Percentiles rank a stretch among this genome's conserved stretches.
Evolutionary conservation across 2,797 vertebrate genomes (phyloP).

Genomic region (Darevskia mixta): DNA sequence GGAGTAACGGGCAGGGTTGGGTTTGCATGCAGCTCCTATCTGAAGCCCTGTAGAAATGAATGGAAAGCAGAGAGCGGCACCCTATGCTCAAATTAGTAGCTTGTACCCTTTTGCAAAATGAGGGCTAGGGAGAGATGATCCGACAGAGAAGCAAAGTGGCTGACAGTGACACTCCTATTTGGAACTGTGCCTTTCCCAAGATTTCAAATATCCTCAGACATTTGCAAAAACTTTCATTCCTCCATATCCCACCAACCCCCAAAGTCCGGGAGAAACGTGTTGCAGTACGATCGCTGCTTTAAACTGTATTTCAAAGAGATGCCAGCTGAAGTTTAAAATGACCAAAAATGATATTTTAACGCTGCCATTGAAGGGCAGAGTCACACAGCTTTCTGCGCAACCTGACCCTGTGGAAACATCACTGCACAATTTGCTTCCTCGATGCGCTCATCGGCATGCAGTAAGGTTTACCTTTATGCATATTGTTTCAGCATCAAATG

Average conservation of each 20-base stretch:
- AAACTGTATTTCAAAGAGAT: not conserved
- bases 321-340: not conserved
- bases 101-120: slow-evolving; percentile 66
- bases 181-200: slow-evolving; percentile 62
- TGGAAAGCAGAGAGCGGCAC: not conserved
- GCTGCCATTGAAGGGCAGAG: no score
- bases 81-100: not conserved
- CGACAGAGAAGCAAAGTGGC: slow-evolving; percentile 44
- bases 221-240: not conserved
- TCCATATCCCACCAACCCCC: not conserved
- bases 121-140: slow-evolving; percentile 53
- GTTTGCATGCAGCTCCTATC: not conserved
- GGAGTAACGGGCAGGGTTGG: accelerated
- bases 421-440: not conserved
- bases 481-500: not conserved
- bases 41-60: not conserved
- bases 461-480: not conserved
- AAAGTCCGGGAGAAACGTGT: not conserved
- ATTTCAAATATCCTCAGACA: slow-evolving; percentile 35
- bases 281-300: not conserved
- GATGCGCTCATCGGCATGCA: no score
- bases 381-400: not conserved
- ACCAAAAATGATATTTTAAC: not conserved
- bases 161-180: slow-evolving; percentile 51
- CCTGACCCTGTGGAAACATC: not conserved